Evolutionary conservation across 2,888 invertebrate genomes (phyloP), one percentile per base, ranked within the genome.

Genomic region (Parnassius mnemosyne): DNA sequence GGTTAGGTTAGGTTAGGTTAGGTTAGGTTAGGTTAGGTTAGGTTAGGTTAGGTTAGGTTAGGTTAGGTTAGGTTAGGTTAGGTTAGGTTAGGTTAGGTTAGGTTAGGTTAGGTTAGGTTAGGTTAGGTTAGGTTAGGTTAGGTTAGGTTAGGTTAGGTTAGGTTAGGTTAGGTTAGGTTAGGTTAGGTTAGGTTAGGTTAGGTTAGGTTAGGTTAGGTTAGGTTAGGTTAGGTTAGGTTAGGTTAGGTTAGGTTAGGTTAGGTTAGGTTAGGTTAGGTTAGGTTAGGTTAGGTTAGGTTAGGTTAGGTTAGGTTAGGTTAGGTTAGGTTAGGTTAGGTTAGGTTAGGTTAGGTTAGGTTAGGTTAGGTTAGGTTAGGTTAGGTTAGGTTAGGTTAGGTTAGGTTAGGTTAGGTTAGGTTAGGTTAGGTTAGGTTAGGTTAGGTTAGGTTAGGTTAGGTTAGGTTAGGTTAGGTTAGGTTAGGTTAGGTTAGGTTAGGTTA

Each of bases 211-310:
- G 43, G 42, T 20, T 55, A 53, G 52, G 41, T n/a, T n/a, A n/a
- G 34, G 65, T 63, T 64, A 61, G 64, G 65, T 64, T 66, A 61
- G 63, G 66, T 66, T 65, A 66, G 65, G 68, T 66, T 66, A 65
- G 65, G 66, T 66, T 68, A 66, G 66, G 68, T 65, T 65, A 65
- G 66, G 68, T 66, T 68, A 65, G 68, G 68, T 66, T 68, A 64
- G 66, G 68, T 66, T 65, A 65, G 66, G 60, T 60, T 60, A 63
- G 63, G 65, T 63, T 63, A 63, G 63, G 65, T 65, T 65, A 63
- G 65, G 65, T 63, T 63, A 65, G 63, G 66, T 64, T 64, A 66
- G 64, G 53, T 53, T 60, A 53, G 60, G 60, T 60, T 60, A 53
- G 60, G 60, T 60, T 60, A 53, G 60, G 60, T 60, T 60, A 53